Evolutionary conservation across 92 coral and sea anemone genomes (phyloP), one percentile per base, ranked within the genome.

Genomic region (Palythoa heliodiscus): DNA sequence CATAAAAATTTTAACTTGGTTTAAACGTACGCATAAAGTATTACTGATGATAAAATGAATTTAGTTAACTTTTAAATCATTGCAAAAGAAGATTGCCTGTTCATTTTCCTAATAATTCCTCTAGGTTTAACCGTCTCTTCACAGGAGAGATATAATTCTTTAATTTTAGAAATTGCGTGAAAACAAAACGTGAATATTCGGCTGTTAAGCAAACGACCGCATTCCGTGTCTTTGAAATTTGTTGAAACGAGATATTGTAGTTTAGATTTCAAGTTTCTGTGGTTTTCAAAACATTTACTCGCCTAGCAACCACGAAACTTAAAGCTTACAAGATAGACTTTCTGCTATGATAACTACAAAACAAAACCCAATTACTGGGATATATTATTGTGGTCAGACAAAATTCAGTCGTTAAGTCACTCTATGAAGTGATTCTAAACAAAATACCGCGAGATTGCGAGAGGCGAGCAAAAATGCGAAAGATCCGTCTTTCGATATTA

Each of bases 251-350:
- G 66, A 80, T 80, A 69, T 69, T 48, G 11, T 20, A 58, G 70
- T 39, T 40, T 78, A 57, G 37, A n/a, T 20, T 12, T 57, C 24
- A 80, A 22, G 72, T 80, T 39, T 80, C 13, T 66, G 74, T 80
- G 84, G 84, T 80, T 67, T 80, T 66, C 60, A 80, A 66, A 80
- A 80, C 74, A 80, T 80, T 66, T 29, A 1, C 39, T 80, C 74
- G 39, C 84, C 72, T 80, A 80, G 84, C 84, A 80, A 80, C 84
- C 71, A 61, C 43, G 63, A 43, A 29, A 22, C 75, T 40, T 63
- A 78, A 60, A 38, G 22, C 69, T 23, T 80, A 64, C 39, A 63
- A 66, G 19, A 79, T 20, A 63, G 38, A 43, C 24, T 40, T 63
- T 57, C 57, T 66, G 84, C 73, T 47, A 38, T 66, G 74, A 80